These are phyloP conservation scores for Eledona agricola DNA, from an alignment of 2,888 invertebrate genomes.

Conservation along the genomic window DNA sequence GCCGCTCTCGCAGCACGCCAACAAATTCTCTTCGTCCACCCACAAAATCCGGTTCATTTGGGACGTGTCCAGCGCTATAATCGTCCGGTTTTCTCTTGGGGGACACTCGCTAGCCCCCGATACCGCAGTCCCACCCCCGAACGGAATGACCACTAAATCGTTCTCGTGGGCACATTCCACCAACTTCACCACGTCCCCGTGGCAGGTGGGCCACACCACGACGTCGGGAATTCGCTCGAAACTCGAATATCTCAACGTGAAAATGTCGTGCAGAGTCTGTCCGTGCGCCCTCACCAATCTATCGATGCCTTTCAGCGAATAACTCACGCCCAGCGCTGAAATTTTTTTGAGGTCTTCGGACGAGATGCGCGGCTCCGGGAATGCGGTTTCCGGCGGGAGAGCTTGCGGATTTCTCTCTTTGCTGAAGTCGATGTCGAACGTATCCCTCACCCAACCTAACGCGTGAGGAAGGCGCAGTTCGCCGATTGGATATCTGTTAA, in stretches of 20 bases:
- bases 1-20: slow-evolving; percentile 86
- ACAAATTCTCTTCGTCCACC: slow-evolving; percentile 87
- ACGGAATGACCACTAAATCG: slow-evolving; percentile 88
- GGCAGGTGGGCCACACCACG: slow-evolving; percentile 89
- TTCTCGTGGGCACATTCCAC: slow-evolving; percentile 78
- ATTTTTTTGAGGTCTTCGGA: slow-evolving; percentile 69
- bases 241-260: slow-evolving; percentile 74
- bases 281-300: slow-evolving; percentile 90
- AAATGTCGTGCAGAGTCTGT: slow-evolving; percentile 91
- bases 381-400: slow-evolving; percentile 64
- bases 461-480: slow-evolving; percentile 79
- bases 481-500: slow-evolving; percentile 78
- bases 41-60: slow-evolving; percentile 96
- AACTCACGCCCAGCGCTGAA: slow-evolving; percentile 65
- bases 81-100: slow-evolving; percentile 76
- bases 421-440: slow-evolving; percentile 73
- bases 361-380: slow-evolving; percentile 74
- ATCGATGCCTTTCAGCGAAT: slow-evolving; percentile 81
- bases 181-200: slow-evolving; percentile 85
- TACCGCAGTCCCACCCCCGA: slow-evolving; percentile 67
- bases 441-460: slow-evolving; percentile 79
- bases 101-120: slow-evolving; percentile 76
- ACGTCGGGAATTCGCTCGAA: slow-evolving; percentile 92
- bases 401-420: slow-evolving; percentile 67
- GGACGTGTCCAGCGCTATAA: slow-evolving; percentile 91